Evolutionary conservation across 2,888 invertebrate genomes (phyloP), one percentile per base, ranked within the genome.

Genomic region (Thera britannica): DNA sequence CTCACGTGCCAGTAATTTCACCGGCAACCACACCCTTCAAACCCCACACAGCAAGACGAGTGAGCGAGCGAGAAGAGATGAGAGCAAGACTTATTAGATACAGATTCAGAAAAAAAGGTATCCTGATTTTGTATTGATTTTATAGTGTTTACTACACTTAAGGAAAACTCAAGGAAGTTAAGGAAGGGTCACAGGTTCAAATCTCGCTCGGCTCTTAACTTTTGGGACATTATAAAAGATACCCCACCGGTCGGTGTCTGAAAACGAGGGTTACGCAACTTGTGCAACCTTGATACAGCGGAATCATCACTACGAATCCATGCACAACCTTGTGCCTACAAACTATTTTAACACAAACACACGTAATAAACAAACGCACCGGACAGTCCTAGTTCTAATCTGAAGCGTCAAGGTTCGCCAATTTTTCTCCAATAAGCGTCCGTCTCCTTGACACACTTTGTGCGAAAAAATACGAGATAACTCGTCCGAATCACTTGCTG

Each of bases 381-480:
- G 83, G 87, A 82, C 88, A 85, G 85, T 86, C 88, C 90, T 90
- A 90, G 85, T 87, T 90, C 88, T 89, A 87, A 90, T 88, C 86
- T 86, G 81, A 81, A 78, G 70, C 78, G 83, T 73, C 90, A 90
- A 91, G 91, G 91, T 89, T 78, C 76, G 90, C 90, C 77, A 90
- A 88, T 92, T 91, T 91, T 91, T 91, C 89, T 87, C 85, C 85
- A 89, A 89, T 83, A 83, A 71, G 65, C 82, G 78, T 73, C 73
- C 62, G 76, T 87, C 81, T 87, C 91, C 91, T 91, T 91, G 91
- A 91, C 92, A 91, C 83, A 90, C 84, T 83, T 23, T 84, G 87
- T 82, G 79, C 80, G 82, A 81, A 46, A 86, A 83, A 83, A 80
- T 76, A 78, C 75, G 71, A 77, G 79, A 79, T 75, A 77, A 73